Base-by-base conservation (phyloP, 2,888 invertebrate genomes). In the Phaonia tiefii region DNA sequence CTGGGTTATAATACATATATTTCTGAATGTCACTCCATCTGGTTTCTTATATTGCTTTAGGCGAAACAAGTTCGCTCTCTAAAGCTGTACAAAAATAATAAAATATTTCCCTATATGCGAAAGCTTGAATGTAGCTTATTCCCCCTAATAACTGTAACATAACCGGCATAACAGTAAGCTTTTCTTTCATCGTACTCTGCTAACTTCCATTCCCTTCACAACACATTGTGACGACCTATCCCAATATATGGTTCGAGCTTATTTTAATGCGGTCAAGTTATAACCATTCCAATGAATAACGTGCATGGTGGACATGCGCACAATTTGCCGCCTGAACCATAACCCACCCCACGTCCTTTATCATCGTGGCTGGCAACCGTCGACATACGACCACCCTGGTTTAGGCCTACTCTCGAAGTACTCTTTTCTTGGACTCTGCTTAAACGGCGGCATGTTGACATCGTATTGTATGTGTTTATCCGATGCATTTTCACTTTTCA, bases 401-500 rank as follows among this genome's bases (percentile, higher is more conserved):
- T 8, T 8, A 31, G 3, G 42, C 63, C 63, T 63, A 39, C 60
- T 37, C 60, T 2, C 20, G 10, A 5, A 15, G 8, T 51, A 7
- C 51, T 51, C 51, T 20, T 8, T 42, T 25, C 56, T 26, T 56
- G 26, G 17, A 39, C 60, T 39, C 17, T 37, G 10, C 39, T 31
- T 31, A 37, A 80, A 80, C 49, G 71, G 80, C 80, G 80, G 80
- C 74, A 71, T 80, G 60, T 77, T 77, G 77, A 80, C 80, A 74
- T 80, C 76, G 66, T 66, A 37, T 63, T 60, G 37, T n/a, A 51
- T 20, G 42, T 63, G 42, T 63, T 63, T 63, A 58, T 73, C 69
- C 66, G 72, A 71, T 75, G 69, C 72, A 80, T 63, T 63, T 63
- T 51, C 69, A 65, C 46, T 56, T 73, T 56, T 31, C 31, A 31